Evolutionary conservation across 2,888 invertebrate genomes (phyloP).

Genomic region (Himalopsyche tibetana): DNA sequence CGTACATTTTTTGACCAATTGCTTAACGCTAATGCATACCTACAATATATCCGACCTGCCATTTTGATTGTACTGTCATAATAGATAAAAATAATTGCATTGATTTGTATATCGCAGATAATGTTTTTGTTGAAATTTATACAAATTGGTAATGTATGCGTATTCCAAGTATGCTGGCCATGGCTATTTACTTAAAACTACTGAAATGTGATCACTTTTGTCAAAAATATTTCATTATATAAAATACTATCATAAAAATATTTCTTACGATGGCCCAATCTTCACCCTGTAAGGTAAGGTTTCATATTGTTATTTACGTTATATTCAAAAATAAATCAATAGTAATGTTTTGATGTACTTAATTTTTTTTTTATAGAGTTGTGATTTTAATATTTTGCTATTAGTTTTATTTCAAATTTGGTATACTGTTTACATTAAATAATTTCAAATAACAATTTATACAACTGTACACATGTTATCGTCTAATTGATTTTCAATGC

Average conservation of each 20-base stretch:
- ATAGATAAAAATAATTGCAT: constrained; percentile 56
- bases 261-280: constrained; percentile 49
- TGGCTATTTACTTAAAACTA: constrained; percentile 7
- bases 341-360: background rate
- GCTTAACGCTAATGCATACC: background rate
- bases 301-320: background rate
- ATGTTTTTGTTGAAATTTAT: constrained; percentile 45
- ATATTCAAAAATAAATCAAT: background rate
- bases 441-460: no score
- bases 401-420: no score
- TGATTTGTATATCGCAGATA: constrained; percentile 40
- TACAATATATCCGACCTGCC: constrained; percentile 46
- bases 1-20: background rate
- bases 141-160: background rate
- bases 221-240: background rate
- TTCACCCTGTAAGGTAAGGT: constrained; percentile 51
- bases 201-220: constrained; percentile 20
- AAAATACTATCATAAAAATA: constrained; percentile 33
- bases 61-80: constrained; percentile 57
- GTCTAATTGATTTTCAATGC: no score
- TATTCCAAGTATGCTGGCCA: background rate
- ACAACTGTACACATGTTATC: no score
- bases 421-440: no score
- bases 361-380: no score
- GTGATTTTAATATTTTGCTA: no score